Evolutionary conservation across 2,888 invertebrate species (phyloP), one percentile per base, ranked within the genome.

Genomic region (Leucoma salicis): DNA sequence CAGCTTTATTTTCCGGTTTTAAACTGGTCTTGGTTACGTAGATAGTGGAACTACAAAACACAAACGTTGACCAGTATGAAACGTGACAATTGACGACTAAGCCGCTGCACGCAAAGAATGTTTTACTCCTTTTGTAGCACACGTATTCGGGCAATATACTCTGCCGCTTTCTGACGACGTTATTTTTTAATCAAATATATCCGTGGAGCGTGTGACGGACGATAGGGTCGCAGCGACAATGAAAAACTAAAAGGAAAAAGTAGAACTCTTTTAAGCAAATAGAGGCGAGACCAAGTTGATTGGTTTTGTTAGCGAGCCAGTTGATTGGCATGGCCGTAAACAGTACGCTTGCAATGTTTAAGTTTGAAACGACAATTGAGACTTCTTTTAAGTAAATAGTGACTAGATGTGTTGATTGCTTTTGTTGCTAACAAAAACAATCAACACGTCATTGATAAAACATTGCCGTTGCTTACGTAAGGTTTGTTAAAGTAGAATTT

Each of bases 181-280:
- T 90, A 90, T 90, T 90, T 90, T 90, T 90, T 90, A 90, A 90
- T 90, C 90, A 90, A 90, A 90, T 90, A 90, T 90, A 90, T 89
- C 89, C 90, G 73, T 77, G 79, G 82, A 79, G 70, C 86, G 85
- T 82, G 82, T 86, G 88, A 89, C 85, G 85, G 77, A 76, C 83
- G 85, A 84, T 86, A 86, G 88, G 89, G 88, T 85, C 81, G 83
- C 74, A 79, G 72, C 73, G 82, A 74, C 81, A 83, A 76, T 81
- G 80, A 75, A 80, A 84, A 87, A 82, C 80, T 78, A 88, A 88
- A 88, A 87, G 77, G 79, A 84, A 86, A 85, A 86, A 87, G 78
- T 71, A 62, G 54, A 64, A 68, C 79, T 82, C 84, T 84, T 88
- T 88, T 88, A 86, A 88, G 87, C 90, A 90, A 90, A 90, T 86